phyloP scores from a whole-genome alignment of 2,797 vertebrate species.

The Micrastur ruficollis region DNA sequence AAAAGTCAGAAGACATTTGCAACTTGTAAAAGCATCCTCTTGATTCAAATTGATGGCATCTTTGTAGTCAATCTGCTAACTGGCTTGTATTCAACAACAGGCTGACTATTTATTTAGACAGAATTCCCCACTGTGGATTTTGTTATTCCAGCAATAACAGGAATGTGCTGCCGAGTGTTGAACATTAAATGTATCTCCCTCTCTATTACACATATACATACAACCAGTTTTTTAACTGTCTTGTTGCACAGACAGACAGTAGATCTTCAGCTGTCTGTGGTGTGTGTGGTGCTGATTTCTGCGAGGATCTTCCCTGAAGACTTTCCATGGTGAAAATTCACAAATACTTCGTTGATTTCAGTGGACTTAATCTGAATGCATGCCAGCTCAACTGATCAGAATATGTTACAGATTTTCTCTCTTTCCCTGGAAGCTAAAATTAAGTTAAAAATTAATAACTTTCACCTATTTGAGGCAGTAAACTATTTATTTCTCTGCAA shows the following conservation, averaged over 20 bases:
- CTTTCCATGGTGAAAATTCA: background rate
- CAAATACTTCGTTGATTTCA: background rate
- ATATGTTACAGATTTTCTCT: background rate
- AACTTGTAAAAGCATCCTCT: conserved; percentile 46
- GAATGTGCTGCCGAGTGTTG: background rate
- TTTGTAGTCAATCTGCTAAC: conserved; percentile 50
- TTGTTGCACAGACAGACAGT: background rate
- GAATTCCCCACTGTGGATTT: conserved; percentile 18
- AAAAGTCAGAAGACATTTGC: conserved; percentile 59
- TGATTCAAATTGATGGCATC: conserved; percentile 44
- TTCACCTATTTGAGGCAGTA: background rate
- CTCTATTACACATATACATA: background rate
- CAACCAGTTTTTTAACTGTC: background rate
- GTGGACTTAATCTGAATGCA: background rate
- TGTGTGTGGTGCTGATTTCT: background rate
- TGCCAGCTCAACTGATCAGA: background rate
- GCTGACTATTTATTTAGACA: conserved; percentile 48
- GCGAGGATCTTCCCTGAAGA: background rate
- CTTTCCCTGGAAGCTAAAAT: background rate
- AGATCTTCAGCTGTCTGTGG: background rate
- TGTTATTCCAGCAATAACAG: background rate
- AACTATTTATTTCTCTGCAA: background rate
- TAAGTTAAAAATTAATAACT: background rate
- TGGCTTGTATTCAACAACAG: conserved; percentile 28
- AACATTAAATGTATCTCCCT: background rate